These are phyloP conservation scores for Propsilocerus akamusi DNA, from an alignment of 1,140 invertebrate species.

Conservation along the genomic window DNA sequence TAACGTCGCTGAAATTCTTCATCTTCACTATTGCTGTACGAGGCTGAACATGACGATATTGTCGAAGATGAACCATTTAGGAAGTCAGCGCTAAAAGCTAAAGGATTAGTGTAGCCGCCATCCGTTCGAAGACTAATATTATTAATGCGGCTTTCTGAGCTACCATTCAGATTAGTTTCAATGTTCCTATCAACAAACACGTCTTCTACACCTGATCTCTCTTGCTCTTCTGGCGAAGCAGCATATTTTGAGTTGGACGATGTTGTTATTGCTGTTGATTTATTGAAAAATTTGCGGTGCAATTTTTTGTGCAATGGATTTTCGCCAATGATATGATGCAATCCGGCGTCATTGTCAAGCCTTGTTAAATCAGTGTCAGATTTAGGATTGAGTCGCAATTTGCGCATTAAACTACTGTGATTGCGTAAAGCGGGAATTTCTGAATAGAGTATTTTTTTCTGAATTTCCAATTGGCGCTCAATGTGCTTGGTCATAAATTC, in stretches of 20 bases:
- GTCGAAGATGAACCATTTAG: no score
- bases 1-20: background rate
- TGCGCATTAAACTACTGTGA: background rate
- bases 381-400: background rate
- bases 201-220: slow-evolving; percentile 1
- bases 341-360: background rate
- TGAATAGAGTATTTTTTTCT: slow-evolving; percentile 22
- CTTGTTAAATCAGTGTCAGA: background rate
- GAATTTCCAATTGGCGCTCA: slow-evolving; percentile 24
- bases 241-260: no score
- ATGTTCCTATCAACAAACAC: background rate
- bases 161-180: background rate
- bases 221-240: background rate
- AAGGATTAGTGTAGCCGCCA: background rate
- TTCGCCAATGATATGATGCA: background rate
- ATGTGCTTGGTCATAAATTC: slow-evolving; percentile 20
- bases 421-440: slow-evolving; percentile 14
- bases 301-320: background rate
- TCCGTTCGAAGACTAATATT: background rate
- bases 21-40: background rate
- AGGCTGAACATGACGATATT: background rate
- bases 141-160: background rate
- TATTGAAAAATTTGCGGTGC: background rate
- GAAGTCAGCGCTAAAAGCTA: background rate
- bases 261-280: background rate